phyloP scores from a whole-genome alignment of 2,888 invertebrate species.

The Cremastinae sp. region DNA sequence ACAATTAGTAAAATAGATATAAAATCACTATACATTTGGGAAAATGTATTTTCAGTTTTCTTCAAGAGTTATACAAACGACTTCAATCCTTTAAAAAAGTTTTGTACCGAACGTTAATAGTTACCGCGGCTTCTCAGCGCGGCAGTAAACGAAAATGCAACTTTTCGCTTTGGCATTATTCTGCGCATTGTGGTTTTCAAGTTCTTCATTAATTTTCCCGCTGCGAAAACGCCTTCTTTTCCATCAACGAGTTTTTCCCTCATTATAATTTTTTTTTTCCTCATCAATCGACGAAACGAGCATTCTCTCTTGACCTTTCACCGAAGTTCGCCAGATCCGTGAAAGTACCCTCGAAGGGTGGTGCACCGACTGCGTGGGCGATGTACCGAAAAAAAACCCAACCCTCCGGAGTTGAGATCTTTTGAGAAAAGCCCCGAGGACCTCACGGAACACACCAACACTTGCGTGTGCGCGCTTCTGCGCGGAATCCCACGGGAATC shows the following conservation, averaged over 20 bases:
- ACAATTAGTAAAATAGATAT: no score
- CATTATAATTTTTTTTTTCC: not conserved
- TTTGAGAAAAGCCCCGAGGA: not conserved
- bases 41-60: no score
- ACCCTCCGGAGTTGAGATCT: constrained; percentile 9
- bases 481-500: constrained; percentile 18
- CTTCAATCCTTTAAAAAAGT: no score
- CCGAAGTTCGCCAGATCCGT: not conserved
- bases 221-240: no score
- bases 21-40: no score
- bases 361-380: constrained; percentile 1
- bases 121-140: no score
- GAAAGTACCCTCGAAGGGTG: constrained; percentile 28
- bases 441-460: not conserved
- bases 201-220: no score
- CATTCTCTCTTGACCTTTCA: constrained; percentile 7
- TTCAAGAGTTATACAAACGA: no score
- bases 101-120: no score
- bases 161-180: no score
- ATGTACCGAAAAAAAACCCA: constrained; percentile 25
- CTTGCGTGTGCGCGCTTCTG: constrained; percentile 2
- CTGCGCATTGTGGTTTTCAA: no score
- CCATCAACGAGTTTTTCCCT: not conserved
- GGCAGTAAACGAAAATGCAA: no score
- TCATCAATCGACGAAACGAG: constrained; percentile 4